Base-by-base conservation (phyloP, 2,888 invertebrate species). In the Chrysina gloriosa region DNA sequence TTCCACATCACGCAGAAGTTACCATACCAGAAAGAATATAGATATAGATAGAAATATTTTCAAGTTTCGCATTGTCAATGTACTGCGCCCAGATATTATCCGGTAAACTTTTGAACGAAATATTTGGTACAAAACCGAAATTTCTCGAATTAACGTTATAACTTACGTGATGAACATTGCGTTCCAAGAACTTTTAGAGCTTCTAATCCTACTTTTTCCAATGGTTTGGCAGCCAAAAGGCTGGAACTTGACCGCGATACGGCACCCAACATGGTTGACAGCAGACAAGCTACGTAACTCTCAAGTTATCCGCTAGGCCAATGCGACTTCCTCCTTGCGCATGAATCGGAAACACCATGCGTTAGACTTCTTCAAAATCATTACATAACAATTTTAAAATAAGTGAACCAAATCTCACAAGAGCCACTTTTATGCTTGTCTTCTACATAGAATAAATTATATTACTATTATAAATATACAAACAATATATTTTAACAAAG, bases 181-280 rank as follows among this genome's bases (percentile, higher is more conserved):
- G 80, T 78, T 82, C 86, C 75, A 82, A 84, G 84, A 67, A 86
- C 83, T 84, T 88, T 89, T 39, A 87, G 81, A 76, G 87, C 85
- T 84, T 89, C 88, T 78, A 83, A 79, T 68, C 87, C 81, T 75
- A 87, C 81, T 84, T 88, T 89, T 82, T 88, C 88, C 70, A 86
- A 84, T 70, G 86, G 80, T 83, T 87, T 88, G 70, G 84, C 86
- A 81, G 87, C 87, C 82, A 89, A 84, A 78, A 88, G 86, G 82
- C 88, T 85, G 81, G 86, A 86, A 77, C 86, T 86, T 73, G 86
- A 85, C 82, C 86, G 86, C 84, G 86, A 86, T 83, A 86, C 86
- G 76, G 87, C 86, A 81, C 88, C 87, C 83, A 88, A 87, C 88
- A 89, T 89, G 83, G 83, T 86, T 79, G 71, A 71, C 65, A 67